A percentile compares a stretch with the other conserved stretches of the same genome.
Conservation (phyloP, 2,888 invertebrate species). For the Ormyrus nitidulus region DNA sequence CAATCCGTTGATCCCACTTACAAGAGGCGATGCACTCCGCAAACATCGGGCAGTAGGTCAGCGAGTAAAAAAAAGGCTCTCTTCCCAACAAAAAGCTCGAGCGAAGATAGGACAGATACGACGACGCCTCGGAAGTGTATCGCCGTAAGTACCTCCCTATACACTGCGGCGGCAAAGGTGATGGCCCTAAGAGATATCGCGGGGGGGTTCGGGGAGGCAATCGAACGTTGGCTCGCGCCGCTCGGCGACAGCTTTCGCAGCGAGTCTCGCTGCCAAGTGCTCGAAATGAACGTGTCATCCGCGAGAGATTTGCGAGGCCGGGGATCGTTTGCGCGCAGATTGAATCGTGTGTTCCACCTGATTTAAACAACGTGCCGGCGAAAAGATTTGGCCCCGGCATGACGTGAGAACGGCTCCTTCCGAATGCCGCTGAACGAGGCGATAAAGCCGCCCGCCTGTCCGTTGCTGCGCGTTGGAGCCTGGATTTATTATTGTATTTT, state of each 20-base stretch:
- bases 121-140: background rate
- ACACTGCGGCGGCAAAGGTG: background rate
- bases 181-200: slow-evolving; percentile 33
- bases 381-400: slow-evolving; percentile 3
- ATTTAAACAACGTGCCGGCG: slow-evolving; percentile 12
- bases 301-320: background rate
- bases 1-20: background rate
- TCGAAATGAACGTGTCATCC: slow-evolving; percentile 24
- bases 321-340: slow-evolving; percentile 19
- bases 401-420: background rate
- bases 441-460: no score
- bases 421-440: background rate
- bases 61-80: background rate
- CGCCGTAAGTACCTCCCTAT: background rate
- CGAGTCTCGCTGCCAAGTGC: slow-evolving; percentile 29
- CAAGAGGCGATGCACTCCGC: background rate
- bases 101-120: background rate
- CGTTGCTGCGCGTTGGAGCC: no score
- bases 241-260: slow-evolving; percentile 2
- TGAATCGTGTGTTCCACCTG: slow-evolving; percentile 9
- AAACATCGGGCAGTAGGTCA: slow-evolving; percentile 11
- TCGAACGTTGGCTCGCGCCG: slow-evolving; percentile 12
- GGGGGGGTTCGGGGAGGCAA: background rate
- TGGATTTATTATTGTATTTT: no score
- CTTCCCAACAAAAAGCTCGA: background rate